phyloP scores from a whole-genome alignment of 2,797 vertebrate species.

The Telmatherina bonti region DNA sequence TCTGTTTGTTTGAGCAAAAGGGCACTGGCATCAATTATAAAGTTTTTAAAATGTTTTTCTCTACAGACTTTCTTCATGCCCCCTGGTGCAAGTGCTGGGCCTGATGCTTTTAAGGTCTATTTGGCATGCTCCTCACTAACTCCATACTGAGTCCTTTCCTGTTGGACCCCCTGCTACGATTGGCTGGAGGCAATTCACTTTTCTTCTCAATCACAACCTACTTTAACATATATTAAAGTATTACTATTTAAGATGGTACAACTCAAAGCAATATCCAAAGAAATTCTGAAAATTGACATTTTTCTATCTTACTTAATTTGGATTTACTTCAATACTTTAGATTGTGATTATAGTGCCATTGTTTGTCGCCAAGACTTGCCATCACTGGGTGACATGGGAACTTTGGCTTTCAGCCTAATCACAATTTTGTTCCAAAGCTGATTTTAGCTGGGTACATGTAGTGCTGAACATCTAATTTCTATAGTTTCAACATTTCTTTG shows the following conservation, averaged over 20 bases:
- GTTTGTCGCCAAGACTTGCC: neutral
- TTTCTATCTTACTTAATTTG: slow-evolving; percentile 30
- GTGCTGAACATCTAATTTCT: no score
- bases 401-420: neutral
- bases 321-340: slow-evolving; percentile 19
- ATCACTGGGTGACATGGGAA: slow-evolving; percentile 11
- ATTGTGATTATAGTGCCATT: slow-evolving; percentile 15
- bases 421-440: slow-evolving; percentile 7
- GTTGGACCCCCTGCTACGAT: slow-evolving; percentile 51
- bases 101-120: slow-evolving; percentile 55
- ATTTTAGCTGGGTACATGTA: no score
- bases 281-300: neutral
- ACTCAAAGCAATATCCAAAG: slow-evolving; percentile 1
- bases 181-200: slow-evolving; percentile 49
- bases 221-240: slow-evolving; percentile 49
- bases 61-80: slow-evolving; percentile 29
- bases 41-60: neutral
- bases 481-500: no score
- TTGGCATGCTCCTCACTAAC: slow-evolving; percentile 55
- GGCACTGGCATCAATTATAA: slow-evolving; percentile 49
- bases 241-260: slow-evolving; percentile 19
- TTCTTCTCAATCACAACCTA: slow-evolving; percentile 28
- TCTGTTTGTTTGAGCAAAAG: slow-evolving; percentile 50
- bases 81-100: slow-evolving; percentile 28
- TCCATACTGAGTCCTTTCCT: slow-evolving; percentile 35